These are phyloP conservation scores for Phrynocephalus forsythii DNA, from an alignment of 2,797 vertebrate species.

Conservation along the genomic window DNA sequence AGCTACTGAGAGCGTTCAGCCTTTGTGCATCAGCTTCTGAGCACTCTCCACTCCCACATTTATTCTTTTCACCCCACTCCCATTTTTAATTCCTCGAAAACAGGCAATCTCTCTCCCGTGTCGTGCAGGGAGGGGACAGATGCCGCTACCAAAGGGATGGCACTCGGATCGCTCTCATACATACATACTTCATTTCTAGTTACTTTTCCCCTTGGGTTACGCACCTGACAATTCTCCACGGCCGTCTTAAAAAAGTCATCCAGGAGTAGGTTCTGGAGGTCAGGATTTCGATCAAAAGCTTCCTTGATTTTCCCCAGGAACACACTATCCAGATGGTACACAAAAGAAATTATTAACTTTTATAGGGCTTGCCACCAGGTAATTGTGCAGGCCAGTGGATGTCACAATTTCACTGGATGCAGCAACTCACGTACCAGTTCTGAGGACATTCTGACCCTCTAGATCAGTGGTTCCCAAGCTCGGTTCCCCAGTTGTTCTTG, in stretches of 20 bases:
- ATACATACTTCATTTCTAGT: background rate
- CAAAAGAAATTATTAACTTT: conserved; percentile 27
- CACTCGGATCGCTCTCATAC: background rate
- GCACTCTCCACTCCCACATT: no score
- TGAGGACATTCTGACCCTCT: background rate
- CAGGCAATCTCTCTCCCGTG: background rate
- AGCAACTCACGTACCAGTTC: background rate
- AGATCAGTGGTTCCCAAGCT: background rate
- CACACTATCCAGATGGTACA: conserved; percentile 78
- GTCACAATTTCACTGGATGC: background rate
- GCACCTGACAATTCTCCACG: conserved; percentile 92
- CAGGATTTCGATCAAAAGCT: conserved; percentile 89
- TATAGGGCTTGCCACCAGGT: background rate
- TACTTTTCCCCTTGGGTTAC: conserved; percentile 23
- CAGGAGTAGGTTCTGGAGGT: conserved; percentile 91
- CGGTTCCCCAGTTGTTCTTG: no score
- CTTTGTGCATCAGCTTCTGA: no score
- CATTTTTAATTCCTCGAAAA: background rate
- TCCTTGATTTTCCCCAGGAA: conserved; percentile 98
- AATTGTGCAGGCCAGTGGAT: background rate
- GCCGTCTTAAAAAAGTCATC: conserved; percentile 92
- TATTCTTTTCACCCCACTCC: background rate
- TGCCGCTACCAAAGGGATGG: background rate
- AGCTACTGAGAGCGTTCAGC: no score
- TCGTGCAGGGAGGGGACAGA: background rate